phyloP scores from a whole-genome alignment of 35 echinoderm and acorn worm genomes.

The Chiridota heheva region DNA sequence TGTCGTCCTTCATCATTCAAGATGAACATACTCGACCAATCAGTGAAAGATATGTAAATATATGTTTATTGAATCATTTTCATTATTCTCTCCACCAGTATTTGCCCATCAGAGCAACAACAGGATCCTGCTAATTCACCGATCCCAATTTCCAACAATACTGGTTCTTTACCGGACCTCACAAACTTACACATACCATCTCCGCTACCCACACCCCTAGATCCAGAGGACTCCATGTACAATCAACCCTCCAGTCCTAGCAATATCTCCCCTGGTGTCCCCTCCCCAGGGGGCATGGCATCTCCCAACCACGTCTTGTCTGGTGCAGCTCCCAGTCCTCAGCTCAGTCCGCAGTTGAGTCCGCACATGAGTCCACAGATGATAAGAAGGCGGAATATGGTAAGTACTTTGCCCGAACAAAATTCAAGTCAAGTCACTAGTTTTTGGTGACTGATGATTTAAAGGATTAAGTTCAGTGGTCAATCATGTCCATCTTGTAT shows the following conservation, averaged over 20 bases:
- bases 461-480: no score
- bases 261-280: conserved; percentile 61
- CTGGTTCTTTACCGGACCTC: conserved; percentile 94
- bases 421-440: no score
- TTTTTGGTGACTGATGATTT: no score
- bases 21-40: no score
- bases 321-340: conserved; percentile 53
- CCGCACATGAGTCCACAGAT: conserved; percentile 82
- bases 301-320: conserved; percentile 53
- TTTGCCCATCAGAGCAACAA: conserved; percentile 87
- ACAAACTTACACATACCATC: conserved; percentile 99
- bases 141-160: conserved; percentile 94
- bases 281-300: conserved; percentile 45
- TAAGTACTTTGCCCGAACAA: no score
- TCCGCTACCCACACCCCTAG: conserved; percentile 93
- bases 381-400: conserved; percentile 41
- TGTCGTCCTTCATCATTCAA: no score
- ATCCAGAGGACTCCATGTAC: conserved; percentile 85
- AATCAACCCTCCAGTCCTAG: conserved; percentile 64
- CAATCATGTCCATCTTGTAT: no score
- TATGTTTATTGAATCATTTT: background rate
- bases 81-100: conserved; percentile 54
- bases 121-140: conserved; percentile 60
- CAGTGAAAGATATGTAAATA: no score
- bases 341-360: conserved; percentile 86